A percentile compares a stretch with the other conserved stretches of the same genome.
phyloP scores from a whole-genome alignment of 2,888 invertebrate genomes.

The Drosophila parthenogenetica region DNA sequence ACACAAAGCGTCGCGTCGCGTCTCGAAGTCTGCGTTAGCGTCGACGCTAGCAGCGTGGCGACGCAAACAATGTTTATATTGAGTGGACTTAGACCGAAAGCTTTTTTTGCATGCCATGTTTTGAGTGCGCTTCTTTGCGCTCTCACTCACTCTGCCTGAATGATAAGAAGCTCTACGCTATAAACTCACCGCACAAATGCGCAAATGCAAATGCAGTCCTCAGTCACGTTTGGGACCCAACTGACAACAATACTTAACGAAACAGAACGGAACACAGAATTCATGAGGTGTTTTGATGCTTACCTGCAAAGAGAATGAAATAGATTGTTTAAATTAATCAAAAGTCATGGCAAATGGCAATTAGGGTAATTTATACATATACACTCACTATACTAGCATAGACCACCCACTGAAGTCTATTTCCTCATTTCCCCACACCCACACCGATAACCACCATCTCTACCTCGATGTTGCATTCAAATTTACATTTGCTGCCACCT shows the following conservation, averaged over 20 bases:
- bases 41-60: constrained; percentile 16
- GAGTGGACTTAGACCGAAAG: constrained; percentile 45
- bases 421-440: constrained; percentile 33
- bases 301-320: constrained; percentile 63
- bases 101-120: constrained; percentile 33
- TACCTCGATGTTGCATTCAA: constrained; percentile 38
- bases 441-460: background rate
- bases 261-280: constrained; percentile 18
- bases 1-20: constrained; percentile 16
- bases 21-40: constrained; percentile 7
- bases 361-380: constrained; percentile 31
- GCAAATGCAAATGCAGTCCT: constrained; percentile 45
- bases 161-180: constrained; percentile 40
- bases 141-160: background rate
- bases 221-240: constrained; percentile 54
- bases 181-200: constrained; percentile 11
- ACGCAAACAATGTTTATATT: constrained; percentile 11
- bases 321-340: constrained; percentile 31
- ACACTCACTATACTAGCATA: background rate
- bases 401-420: constrained; percentile 22
- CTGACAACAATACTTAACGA: constrained; percentile 17
- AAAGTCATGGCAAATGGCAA: constrained; percentile 19
- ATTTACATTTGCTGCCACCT: constrained; percentile 23
- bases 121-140: constrained; percentile 26
- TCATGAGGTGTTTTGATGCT: constrained; percentile 49